Base-by-base conservation (phyloP, 2,797 vertebrate genomes). In the Eleutherodactylus coqui region DNA sequence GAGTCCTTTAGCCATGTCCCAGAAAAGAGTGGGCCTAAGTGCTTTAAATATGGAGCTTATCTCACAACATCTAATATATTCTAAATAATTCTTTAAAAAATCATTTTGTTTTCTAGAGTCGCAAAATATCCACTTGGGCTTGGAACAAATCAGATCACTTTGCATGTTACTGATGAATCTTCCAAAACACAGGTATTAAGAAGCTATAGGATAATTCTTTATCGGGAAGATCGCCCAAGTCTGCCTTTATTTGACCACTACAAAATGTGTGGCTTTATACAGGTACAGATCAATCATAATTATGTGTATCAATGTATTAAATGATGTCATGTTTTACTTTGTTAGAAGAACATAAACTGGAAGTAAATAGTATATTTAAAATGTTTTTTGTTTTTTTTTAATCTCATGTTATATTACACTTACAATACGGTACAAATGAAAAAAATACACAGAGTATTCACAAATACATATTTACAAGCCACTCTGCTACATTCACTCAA, bases 231-330 rank as follows among this genome's bases (percentile, higher is more conserved):
- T 86, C 96, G 96, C 0, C 97, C 98, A 80, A 97, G 96, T 88
- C 92, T 98, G 88, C 98, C 97, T 45, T 94, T 97, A 90, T 98
- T 98, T 87, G 95, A 95, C 73, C 96, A 97, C 79, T 97, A 97
- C n/a, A 93, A 95, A 90, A 94, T 92, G 34, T 99, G 97, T 75
- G 94, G 97, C 79, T 98, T 98, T 89, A 86, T 96, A 62, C 98
- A 99, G 96, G 97, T 98, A 92, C 45, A 29, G 8, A 55, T 34
- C 53, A 17, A 17, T 69, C 3, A 24, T 76, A 34, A 60, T 51
- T 73, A 4, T 19, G n/a, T 75, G 16, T 36, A 29, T 45, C 5
- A 7, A 67, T 67, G 29, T 67, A 4, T 67, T 19, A 67, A 17
- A 16, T 62, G 3, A 32, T 14, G 19, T 51, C 1, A 51, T 51